A percentile compares a stretch with the other conserved stretches of the same genome.
Evolutionary conservation across 2,888 invertebrate species (phyloP).

Genomic region (Prosapia bicincta): DNA sequence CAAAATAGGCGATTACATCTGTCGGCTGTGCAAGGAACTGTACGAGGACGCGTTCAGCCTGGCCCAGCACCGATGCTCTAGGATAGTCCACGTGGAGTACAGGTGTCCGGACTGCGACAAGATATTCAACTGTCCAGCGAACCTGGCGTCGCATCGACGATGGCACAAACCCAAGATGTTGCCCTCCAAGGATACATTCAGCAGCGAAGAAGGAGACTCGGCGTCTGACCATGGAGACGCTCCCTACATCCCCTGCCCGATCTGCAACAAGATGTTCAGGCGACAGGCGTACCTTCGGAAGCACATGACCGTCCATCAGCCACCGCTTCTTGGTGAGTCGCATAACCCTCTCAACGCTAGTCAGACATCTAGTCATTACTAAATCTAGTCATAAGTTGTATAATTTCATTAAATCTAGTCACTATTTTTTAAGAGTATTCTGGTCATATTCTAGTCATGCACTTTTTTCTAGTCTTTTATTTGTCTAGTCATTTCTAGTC

Average conservation of each 20-base stretch:
- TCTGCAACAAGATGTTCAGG: slow-evolving; percentile 64
- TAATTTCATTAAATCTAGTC: no score
- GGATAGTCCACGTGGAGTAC: slow-evolving; percentile 97
- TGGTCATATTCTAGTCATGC: neutral
- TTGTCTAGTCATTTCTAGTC: neutral
- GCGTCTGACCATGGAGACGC: slow-evolving; percentile 3
- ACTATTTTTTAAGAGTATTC: neutral
- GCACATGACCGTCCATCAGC: slow-evolving; percentile 48
- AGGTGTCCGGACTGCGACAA: slow-evolving; percentile 98
- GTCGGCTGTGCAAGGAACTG: slow-evolving; percentile 85
- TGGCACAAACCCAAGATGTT: slow-evolving; percentile 87
- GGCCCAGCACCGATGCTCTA: slow-evolving; percentile 94
- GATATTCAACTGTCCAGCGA: slow-evolving; percentile 97
- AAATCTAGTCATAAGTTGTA: neutral
- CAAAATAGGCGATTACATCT: slow-evolving; percentile 92
- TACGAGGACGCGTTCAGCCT: slow-evolving; percentile 95
- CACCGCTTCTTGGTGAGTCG: neutral
- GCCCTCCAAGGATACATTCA: slow-evolving; percentile 25
- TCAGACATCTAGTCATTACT: neutral
- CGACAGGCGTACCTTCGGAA: slow-evolving; percentile 63
- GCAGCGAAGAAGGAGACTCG: neutral
- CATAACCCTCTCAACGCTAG: neutral
- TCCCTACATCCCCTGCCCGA: slow-evolving; percentile 53
- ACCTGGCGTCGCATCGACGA: slow-evolving; percentile 93
- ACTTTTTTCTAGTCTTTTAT: neutral